Percentiles rank a stretch among this genome's conserved stretches.
Conservation (phyloP, 2,888 invertebrate species). For the Drosophila fulvimacula region DNA sequence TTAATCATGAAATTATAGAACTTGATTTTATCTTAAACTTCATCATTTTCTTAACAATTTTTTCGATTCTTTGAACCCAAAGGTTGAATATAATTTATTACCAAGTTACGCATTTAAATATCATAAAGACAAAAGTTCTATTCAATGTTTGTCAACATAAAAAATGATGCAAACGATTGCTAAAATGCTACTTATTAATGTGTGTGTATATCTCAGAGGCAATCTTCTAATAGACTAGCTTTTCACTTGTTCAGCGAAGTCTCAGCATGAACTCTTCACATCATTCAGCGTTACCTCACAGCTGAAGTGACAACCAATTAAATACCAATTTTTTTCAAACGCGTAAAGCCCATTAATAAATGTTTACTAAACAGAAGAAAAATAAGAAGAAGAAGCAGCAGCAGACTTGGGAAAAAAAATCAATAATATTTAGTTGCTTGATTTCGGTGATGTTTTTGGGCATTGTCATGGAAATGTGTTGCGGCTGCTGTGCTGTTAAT, state of each 20-base stretch:
- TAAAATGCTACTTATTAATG: conserved; percentile 21
- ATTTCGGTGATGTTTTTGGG: conserved; percentile 13
- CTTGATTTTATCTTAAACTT: neutral
- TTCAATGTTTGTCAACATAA: conserved; percentile 32
- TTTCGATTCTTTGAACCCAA: neutral
- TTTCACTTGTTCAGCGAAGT: neutral
- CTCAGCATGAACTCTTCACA: conserved; percentile 47
- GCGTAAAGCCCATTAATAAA: conserved; percentile 71
- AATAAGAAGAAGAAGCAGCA: neutral
- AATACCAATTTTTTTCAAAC: conserved; percentile 63
- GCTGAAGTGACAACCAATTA: conserved; percentile 77
- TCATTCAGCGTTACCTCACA: conserved; percentile 31
- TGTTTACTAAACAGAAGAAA: conserved; percentile 32
- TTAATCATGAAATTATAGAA: neutral
- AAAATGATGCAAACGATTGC: conserved; percentile 17
- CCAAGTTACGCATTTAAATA: conserved; percentile 4
- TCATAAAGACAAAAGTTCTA: conserved; percentile 6
- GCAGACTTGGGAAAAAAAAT: conserved; percentile 11
- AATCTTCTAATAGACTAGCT: conserved; percentile 9
- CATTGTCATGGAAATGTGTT: conserved; percentile 66
- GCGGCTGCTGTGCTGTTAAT: conserved; percentile 58
- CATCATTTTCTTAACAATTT: too few species aligned
- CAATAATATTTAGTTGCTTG: conserved; percentile 51
- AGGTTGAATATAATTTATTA: conserved; percentile 27
- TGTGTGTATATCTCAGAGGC: conserved; percentile 10